These are phyloP conservation scores for Marisa cornuarietis DNA, from an alignment of 1,140 invertebrate species.

Conservation along the genomic window DNA sequence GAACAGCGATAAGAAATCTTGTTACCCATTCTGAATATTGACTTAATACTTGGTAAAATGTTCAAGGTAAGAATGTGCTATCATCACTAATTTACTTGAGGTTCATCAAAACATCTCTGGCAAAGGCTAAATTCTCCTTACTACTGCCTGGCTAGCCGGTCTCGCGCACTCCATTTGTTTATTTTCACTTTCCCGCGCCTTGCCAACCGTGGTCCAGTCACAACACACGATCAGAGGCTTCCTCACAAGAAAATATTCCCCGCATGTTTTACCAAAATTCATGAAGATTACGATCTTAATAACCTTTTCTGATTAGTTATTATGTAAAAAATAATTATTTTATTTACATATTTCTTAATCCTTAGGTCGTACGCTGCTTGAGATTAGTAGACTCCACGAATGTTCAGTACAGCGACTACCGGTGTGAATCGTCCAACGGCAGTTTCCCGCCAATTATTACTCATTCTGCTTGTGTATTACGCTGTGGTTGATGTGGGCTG, in stretches of 20 bases:
- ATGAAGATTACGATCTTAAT: neutral
- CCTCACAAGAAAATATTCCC: constrained; percentile 40
- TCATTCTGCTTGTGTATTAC: constrained; percentile 50
- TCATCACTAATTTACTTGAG: no score
- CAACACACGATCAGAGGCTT: constrained; percentile 27
- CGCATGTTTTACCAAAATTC: constrained; percentile 45
- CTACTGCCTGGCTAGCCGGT: constrained; percentile 31
- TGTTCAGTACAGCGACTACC: constrained; percentile 12
- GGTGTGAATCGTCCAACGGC: constrained; percentile 57
- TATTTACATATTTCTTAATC: neutral
- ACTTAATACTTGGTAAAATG: neutral
- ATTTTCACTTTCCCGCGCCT: constrained; percentile 56
- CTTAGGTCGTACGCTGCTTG: neutral
- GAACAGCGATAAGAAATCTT: neutral
- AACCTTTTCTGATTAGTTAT: neutral
- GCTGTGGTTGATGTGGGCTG: constrained; percentile 43
- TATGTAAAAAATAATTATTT: neutral
- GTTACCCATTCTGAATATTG: neutral
- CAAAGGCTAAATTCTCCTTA: constrained; percentile 17
- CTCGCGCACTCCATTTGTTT: constrained; percentile 49
- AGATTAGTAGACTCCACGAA: constrained; percentile 2
- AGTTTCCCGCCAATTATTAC: constrained; percentile 64
- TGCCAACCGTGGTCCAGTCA: constrained; percentile 43
- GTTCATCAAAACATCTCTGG: neutral
- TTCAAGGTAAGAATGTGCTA: neutral